phyloP scores from a whole-genome alignment of 2,888 invertebrate species.

The Mesopsocus fuscifrons region DNA sequence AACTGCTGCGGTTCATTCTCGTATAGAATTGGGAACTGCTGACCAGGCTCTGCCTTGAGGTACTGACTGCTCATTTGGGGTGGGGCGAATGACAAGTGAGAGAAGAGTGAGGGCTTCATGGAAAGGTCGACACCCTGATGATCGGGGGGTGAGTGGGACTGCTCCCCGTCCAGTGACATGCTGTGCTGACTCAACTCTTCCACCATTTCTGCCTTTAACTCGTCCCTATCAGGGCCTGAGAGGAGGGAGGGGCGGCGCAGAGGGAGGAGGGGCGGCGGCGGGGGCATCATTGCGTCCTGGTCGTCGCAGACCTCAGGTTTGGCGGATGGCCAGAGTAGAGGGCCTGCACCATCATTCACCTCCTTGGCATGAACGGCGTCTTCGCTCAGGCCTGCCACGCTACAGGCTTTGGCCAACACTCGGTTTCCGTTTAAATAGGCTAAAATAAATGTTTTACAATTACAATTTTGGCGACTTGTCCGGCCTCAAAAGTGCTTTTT shows the following conservation, averaged over 20 bases:
- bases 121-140: slow-evolving; percentile 13
- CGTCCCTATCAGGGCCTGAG: not conserved
- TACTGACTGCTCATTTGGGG: not conserved
- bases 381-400: not conserved
- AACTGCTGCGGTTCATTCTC: not conserved
- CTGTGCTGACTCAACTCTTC: slow-evolving; percentile 7
- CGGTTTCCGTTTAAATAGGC: slow-evolving; percentile 8
- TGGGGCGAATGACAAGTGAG: not conserved
- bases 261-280: slow-evolving; percentile 1
- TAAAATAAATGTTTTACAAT: slow-evolving; percentile 8
- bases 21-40: slow-evolving; percentile 1
- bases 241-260: slow-evolving; percentile 2
- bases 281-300: slow-evolving; percentile 8
- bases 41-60: not conserved
- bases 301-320: slow-evolving; percentile 4
- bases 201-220: slow-evolving; percentile 4
- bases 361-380: not conserved
- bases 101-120: slow-evolving; percentile 11
- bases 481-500: not conserved
- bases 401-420: slow-evolving; percentile 8
- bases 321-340: slow-evolving; percentile 1
- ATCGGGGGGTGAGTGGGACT: slow-evolving; percentile 6
- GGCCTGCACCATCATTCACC: not conserved
- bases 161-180: not conserved
- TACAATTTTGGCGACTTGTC: not conserved